Evolutionary conservation across 2,113 vertebrate genomes (phyloP).

Genomic region (Nesogale talazaci): DNA sequence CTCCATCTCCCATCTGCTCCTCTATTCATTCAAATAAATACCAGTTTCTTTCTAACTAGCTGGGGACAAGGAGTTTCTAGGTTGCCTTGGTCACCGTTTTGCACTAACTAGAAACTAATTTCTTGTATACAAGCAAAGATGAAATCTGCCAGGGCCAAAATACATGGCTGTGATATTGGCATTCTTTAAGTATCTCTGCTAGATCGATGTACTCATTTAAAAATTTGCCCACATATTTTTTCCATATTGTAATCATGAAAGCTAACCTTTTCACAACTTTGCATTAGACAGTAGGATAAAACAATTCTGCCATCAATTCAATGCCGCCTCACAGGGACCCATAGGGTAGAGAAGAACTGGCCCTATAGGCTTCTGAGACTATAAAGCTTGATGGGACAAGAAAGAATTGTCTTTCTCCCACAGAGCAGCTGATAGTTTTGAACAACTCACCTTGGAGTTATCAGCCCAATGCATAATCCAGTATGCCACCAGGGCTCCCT

Average conservation of each 20-base stretch:
- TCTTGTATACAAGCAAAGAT: constrained; percentile 77
- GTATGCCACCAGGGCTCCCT: constrained; percentile 4
- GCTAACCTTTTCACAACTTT: background rate
- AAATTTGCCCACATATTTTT: constrained; percentile 38
- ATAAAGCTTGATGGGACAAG: no score
- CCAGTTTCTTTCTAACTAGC: constrained; percentile 77
- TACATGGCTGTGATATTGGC: constrained; percentile 63
- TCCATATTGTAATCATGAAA: constrained; percentile 25
- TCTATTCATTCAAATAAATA: constrained; percentile 77
- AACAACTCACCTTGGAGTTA: constrained; percentile 11
- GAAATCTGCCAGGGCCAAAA: constrained; percentile 73
- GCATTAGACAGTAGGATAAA: no score
- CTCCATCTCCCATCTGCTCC: constrained; percentile 72
- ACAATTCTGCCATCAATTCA: no score
- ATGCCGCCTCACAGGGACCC: no score
- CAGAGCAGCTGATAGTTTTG: background rate
- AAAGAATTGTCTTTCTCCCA: no score
- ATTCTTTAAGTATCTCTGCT: constrained; percentile 59
- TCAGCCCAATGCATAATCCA: background rate
- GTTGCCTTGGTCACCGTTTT: constrained; percentile 72
- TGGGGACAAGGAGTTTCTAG: constrained; percentile 66
- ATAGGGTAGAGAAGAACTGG: no score
- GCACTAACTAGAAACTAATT: constrained; percentile 69
- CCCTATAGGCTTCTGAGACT: no score
- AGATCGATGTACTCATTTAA: constrained; percentile 60